Evolutionary conservation across 2,888 invertebrate genomes (phyloP), one percentile per base, ranked within the genome.

Genomic region (Anthrax anthrax): DNA sequence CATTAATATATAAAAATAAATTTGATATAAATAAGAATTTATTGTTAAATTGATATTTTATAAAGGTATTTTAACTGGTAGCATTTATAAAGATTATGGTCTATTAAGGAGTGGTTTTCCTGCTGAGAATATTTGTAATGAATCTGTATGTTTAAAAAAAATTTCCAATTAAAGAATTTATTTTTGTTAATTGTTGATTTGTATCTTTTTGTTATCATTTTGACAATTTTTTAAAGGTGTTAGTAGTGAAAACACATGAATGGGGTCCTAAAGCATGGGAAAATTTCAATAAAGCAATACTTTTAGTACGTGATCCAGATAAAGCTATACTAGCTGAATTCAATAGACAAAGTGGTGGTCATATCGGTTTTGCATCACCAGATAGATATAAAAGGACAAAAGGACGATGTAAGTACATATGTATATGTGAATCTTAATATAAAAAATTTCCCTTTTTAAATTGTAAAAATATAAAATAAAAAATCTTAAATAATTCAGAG

Each of bases 1-100:
- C n/a, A n/a, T n/a, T 50, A 43, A 37, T 44, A 9, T 4, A 43
- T 27, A 27, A 8, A 9, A 8, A 27, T 27, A 2, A 8, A 9
- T 27, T 27, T 8, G 1, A 27, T 27, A 9, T 27, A 4, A 32
- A 32, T 3, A 32, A 32, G 3, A 32, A 32, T 18, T 39, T 9
- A 16, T 39, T n/a, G n/a, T 16, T 39, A 4, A 12, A 8, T 27
- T 27, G 9, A 27, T 27, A 9, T 27, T 18, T 18, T 44, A 60
- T 69, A 2, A 57, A 82, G 84, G 86, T 38, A 70, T 81, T 42
- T 70, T 79, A 48, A 86, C 86, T 2, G 87, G 86, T 14, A 85
- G 85, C 44, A 78, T 86, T 36, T 87, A 87, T 65, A 83, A 82
- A 71, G 87, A 87, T 61, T 81, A 81, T 60, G 84, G 84, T 18